Base-by-base conservation (phyloP, 64 coral and sea anemone genomes). In the Stichodactyla mertensii region DNA sequence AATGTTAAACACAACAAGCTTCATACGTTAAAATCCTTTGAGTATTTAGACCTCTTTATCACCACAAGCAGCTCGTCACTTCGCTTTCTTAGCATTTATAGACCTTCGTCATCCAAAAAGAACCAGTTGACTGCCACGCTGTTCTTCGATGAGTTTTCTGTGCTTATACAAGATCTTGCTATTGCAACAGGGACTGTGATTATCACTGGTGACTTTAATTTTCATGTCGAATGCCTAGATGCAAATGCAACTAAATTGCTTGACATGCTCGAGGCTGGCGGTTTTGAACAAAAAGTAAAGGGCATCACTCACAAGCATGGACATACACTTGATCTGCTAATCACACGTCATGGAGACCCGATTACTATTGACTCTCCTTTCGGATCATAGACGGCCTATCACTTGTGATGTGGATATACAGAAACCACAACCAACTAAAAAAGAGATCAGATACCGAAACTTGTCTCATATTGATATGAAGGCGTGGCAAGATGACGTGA, bases 401-500 rank as follows among this genome's bases (percentile, higher is more conserved):
- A n/a, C 78, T 62, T 89, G 78, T 55, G 52, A 74, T 89, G 19
- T 89, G 31, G 24, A 90, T 55, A 77, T 85, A 80, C 88, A 80
- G 51, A 90, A 64, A 90, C 51, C 54, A 84, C 55, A 64, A 8
- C 80, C 82, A 77, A 90, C 88, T 14, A 90, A 90, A 62, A 85
- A 19, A 62, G 55, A 52, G 18, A 64, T 90, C 16, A 80, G 83
- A 27, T 54, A 54, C 45, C 88, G 88, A 31, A 85, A 90, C 64
- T 53, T 90, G 51, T 82, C 67, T 53, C 51, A 52, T 54, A 90
- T 90, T 54, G 66, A 85, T 54, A 90, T 85, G 53, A 81, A 84
- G 16, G 82, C 80, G 62, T 89, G 88, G 88, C 60, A 55, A 27
- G 57, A 89, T 56, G 77, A 89, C 36, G 57, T 89, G 55, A 16